Conservation (phyloP, 2,888 invertebrate species). For the Mythimna pallens region DNA sequence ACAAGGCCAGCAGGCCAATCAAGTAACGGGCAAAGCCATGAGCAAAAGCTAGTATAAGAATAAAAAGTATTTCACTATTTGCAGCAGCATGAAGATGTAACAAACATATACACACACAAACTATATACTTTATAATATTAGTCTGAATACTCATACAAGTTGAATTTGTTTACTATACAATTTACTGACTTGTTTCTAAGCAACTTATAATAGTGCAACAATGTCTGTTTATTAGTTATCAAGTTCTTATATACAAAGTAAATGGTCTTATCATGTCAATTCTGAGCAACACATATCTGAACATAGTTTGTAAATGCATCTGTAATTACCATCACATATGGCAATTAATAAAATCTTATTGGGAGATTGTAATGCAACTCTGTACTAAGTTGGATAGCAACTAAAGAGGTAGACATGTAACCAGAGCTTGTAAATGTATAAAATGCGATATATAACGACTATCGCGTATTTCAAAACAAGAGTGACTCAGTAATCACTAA, state of each 20-base stretch:
- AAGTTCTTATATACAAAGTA: conserved; percentile 24
- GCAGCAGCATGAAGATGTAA: too few relatives aligned
- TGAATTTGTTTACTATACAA: too few relatives aligned
- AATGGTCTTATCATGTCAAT: conserved; percentile 16
- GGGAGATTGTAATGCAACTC: neutral
- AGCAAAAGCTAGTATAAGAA: too few relatives aligned
- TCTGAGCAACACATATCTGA: neutral
- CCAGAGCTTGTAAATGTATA: conserved; percentile 5
- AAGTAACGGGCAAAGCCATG: too few relatives aligned
- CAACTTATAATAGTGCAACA: neutral
- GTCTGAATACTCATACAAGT: neutral
- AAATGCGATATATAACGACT: conserved; percentile 9
- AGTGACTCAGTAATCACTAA: conserved; percentile 57
- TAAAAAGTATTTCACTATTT: too few relatives aligned
- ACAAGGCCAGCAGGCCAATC: too few relatives aligned
- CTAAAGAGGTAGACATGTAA: conserved; percentile 5
- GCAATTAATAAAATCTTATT: neutral
- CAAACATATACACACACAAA: too few relatives aligned
- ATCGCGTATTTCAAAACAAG: conserved; percentile 55
- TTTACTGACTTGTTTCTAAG: neutral
- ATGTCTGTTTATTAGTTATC: conserved; percentile 10
- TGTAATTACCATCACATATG: conserved; percentile 25
- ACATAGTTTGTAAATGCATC: neutral
- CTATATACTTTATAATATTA: too few relatives aligned
- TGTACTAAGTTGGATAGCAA: conserved; percentile 4